A percentile compares a stretch with the other conserved stretches of the same genome.
Conservation (phyloP, 2,113 vertebrate species). For the Tychaedon coryphoeus region DNA sequence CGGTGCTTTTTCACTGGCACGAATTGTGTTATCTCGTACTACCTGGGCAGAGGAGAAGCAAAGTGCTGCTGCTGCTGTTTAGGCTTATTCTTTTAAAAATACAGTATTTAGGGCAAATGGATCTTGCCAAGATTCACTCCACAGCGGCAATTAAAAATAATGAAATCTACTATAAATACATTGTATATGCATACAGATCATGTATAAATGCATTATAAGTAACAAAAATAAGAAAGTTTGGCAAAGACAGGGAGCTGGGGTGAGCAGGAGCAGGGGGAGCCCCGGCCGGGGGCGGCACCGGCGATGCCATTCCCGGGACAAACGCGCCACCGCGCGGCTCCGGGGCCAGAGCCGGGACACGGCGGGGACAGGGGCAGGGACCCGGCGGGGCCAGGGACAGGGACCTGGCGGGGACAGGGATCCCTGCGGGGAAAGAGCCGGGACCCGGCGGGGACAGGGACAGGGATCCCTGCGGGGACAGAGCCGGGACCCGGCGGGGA, state of each 20-base stretch:
- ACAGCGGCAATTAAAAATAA: not conserved
- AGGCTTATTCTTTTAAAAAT: not conserved
- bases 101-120: not conserved
- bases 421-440: no score
- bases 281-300: no score
- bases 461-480: no score
- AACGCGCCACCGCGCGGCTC: not conserved
- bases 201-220: rapidly evolving
- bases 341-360: not conserved
- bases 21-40: no score
- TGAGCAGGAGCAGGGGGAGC: rapidly evolving
- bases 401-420: no score
- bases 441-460: no score
- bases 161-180: no score
- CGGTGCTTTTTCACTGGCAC: not conserved
- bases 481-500: no score
- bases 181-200: rapidly evolving
- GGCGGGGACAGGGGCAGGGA: not conserved
- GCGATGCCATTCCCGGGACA: not conserved
- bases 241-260: rapidly evolving
- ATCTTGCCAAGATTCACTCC: not conserved
- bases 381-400: no score
- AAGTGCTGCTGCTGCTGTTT: not conserved
- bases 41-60: not conserved
- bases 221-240: rapidly evolving